Evolutionary conservation across 2,797 vertebrate genomes (phyloP).

Genomic region (Mallotus villosus): DNA sequence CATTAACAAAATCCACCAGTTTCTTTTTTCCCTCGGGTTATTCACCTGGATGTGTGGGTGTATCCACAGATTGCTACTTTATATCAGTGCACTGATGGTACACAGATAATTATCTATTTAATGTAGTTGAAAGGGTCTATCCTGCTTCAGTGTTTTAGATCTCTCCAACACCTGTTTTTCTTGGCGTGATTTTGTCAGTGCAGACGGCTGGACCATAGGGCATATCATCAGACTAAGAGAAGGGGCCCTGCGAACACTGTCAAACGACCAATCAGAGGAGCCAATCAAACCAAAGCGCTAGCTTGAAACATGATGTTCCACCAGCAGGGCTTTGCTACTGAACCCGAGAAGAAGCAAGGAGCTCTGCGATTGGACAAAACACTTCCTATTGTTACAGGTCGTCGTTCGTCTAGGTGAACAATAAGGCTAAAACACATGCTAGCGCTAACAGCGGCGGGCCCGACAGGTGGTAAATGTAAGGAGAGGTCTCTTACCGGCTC

Average conservation of each 20-base stretch:
- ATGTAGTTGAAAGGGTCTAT: too few species aligned
- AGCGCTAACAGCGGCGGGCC: too few species aligned
- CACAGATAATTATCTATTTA: too few species aligned
- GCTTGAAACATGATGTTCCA: background rate
- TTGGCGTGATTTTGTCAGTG: background rate
- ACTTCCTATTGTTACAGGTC: too few species aligned
- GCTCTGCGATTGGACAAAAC: background rate
- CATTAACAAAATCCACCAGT: background rate
- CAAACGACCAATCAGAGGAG: background rate
- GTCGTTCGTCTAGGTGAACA: too few species aligned
- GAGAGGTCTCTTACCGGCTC: too few species aligned
- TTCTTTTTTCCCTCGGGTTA: background rate
- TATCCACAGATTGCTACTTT: background rate
- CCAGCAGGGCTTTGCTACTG: background rate
- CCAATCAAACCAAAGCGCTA: background rate
- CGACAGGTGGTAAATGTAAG: too few species aligned
- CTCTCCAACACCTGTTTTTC: background rate
- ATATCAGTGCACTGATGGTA: too few species aligned
- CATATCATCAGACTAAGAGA: background rate
- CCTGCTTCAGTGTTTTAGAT: background rate
- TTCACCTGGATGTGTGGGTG: background rate
- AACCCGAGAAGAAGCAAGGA: background rate
- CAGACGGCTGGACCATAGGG: background rate
- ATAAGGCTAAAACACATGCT: too few species aligned
- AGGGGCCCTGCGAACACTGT: background rate